Base-by-base conservation (phyloP, 1,140 invertebrate species). In the Brachionus paranguensis region DNA sequence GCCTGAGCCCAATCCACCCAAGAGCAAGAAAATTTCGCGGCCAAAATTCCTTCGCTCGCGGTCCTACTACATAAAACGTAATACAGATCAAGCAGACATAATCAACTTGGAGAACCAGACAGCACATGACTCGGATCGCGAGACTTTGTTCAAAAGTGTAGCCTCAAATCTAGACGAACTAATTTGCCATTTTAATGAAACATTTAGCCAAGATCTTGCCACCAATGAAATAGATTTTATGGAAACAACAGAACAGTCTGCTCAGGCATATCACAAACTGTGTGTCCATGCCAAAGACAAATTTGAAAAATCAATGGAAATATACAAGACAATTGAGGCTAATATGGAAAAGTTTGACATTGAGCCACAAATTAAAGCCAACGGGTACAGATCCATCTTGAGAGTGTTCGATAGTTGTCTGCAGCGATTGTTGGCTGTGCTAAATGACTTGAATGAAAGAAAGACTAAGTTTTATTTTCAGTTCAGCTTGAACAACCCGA, bases 401-500 rank as follows among this genome's bases (percentile, higher is more conserved):
- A 60, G 37, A 65, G 64, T 81, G 11, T 81, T 81, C 64, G 78
- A 64, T 12, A 81, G 78, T 47, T 64, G 53, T 64, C 10, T 27
- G 10, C 12, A 12, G 5, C 78, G 78, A 7, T 68, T 81, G 27
- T 81, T 81, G 27, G 12, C 24, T 47, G 64, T 64, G 4, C 20
- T 81, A 27, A 68, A 43, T 37, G 78, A 81, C 20, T 68, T 81
- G 33, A 81, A 81, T 47, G 78, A 81, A 60, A 27, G 37, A 68
- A 81, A 81, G n/a, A 68, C 8, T 7, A 81, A 81, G 14, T 68
- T 64, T 81, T 81, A 43, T 47, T 81, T 81, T 64, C 78, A 81
- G 27, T 43, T 81, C 17, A 81, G 60, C 24, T 68, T 81, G 12
- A 81, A 64, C 11, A 81, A 81, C 64, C 17, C 53, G 20, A 81